Conservation (phyloP, 2,113 vertebrate species). For the Gila orcuttii region DNA sequence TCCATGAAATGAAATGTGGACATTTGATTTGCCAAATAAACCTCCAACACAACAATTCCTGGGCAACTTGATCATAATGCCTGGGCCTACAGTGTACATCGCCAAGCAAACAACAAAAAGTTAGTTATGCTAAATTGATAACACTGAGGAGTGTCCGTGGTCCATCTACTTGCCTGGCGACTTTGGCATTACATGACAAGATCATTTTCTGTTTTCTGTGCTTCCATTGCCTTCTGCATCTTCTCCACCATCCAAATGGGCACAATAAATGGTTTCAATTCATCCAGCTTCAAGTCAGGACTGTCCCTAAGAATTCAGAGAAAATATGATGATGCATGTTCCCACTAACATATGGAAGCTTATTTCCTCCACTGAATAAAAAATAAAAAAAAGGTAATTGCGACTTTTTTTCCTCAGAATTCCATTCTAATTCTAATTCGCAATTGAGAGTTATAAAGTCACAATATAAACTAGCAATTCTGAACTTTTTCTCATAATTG, state of each 20-base stretch:
- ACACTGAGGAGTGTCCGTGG: not conserved
- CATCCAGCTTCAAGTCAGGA: slow-evolving; percentile 87
- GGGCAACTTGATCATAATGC: slow-evolving; percentile 28
- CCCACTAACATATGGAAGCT: too few species aligned
- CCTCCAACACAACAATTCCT: not conserved
- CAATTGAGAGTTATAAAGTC: too few species aligned
- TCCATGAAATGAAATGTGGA: not conserved
- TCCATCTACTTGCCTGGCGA: slow-evolving; percentile 7
- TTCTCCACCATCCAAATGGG: slow-evolving; percentile 94
- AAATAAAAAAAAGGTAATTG: too few species aligned
- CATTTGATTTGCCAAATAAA: not conserved
- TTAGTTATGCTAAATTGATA: not conserved
- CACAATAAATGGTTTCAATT: slow-evolving; percentile 88
- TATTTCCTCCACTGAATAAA: too few species aligned
- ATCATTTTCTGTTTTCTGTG: slow-evolving; percentile 81
- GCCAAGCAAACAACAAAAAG: not conserved
- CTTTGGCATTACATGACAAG: not conserved
- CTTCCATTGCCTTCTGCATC: slow-evolving; percentile 93
- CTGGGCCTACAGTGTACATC: not conserved
- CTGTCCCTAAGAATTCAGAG: slow-evolving; percentile 76
- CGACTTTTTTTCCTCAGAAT: too few species aligned
- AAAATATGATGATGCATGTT: not conserved
- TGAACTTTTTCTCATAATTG: too few species aligned
- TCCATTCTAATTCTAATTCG: too few species aligned
- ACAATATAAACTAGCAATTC: too few species aligned